Evolutionary conservation across 2,113 vertebrate species (phyloP).

Genomic region (Xenus cinereus): DNA sequence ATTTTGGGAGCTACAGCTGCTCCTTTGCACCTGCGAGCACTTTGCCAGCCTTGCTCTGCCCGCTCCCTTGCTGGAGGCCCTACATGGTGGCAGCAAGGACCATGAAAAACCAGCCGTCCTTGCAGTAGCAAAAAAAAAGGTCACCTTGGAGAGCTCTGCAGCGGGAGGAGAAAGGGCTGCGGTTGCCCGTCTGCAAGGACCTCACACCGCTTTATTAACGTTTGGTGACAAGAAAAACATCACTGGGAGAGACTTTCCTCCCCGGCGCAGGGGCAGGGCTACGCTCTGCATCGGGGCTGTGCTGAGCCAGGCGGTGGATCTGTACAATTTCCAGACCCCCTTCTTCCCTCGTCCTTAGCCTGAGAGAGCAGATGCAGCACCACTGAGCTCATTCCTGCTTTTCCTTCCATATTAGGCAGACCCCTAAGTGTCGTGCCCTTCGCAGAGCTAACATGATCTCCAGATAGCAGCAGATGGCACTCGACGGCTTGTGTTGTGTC

Average conservation of each 20-base stretch:
- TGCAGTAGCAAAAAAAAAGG: not conserved
- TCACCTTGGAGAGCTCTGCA: not conserved
- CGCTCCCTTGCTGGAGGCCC: not conserved
- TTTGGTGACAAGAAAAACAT: not conserved
- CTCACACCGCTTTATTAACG: not conserved
- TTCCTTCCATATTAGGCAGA: conserved; percentile 68
- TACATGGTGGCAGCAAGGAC: not conserved
- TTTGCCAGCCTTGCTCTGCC: not conserved
- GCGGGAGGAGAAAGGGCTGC: not conserved
- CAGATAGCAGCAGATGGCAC: conserved; percentile 66
- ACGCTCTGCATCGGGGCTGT: not conserved
- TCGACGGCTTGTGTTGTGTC: conserved; percentile 39
- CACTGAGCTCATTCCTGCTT: conserved; percentile 50
- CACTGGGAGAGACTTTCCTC: not conserved
- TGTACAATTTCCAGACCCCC: conserved; percentile 56
- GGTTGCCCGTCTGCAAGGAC: not conserved
- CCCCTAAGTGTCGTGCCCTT: conserved; percentile 47
- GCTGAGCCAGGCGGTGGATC: not conserved
- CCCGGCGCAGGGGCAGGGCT: not conserved
- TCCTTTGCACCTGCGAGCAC: not conserved
- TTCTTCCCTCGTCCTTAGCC: not conserved
- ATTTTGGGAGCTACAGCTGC: not conserved
- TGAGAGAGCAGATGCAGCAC: conserved; percentile 26
- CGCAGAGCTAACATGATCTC: conserved; percentile 51
- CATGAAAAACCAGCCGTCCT: not conserved